Evolutionary conservation across 2,888 invertebrate genomes (phyloP).

Genomic region (Heterodera filipjevi): DNA sequence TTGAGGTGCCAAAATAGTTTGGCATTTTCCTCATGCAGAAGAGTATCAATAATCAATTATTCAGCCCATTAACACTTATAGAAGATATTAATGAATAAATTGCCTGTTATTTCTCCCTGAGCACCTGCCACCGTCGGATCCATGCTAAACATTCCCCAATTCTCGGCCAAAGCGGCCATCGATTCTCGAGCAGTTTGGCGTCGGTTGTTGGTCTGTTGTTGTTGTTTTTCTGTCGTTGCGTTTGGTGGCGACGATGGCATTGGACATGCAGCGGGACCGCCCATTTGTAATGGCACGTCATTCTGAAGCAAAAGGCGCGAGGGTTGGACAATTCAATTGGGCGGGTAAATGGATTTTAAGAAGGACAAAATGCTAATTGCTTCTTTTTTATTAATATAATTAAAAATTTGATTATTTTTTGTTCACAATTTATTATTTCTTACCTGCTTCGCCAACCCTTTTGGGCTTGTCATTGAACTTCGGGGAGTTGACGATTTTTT

Average conservation of each 20-base stretch:
- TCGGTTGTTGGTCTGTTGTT: constrained; percentile 11
- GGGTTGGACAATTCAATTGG: not conserved
- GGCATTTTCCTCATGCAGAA: not conserved
- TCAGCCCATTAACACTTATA: not conserved
- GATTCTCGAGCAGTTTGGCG: constrained; percentile 46
- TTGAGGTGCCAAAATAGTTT: not conserved
- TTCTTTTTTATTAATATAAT: not conserved
- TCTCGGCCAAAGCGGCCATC: constrained; percentile 48
- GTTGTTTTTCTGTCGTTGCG: not conserved
- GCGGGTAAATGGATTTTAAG: no score
- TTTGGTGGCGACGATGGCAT: constrained; percentile 18
- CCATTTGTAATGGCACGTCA: not conserved
- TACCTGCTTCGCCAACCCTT: constrained; percentile 1
- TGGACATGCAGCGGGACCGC: not conserved
- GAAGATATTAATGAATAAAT: not conserved
- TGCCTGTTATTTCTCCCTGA: constrained; percentile 34
- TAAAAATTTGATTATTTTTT: not conserved
- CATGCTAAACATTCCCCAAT: constrained; percentile 38
- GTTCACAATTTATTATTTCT: not conserved
- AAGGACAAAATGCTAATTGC: no score
- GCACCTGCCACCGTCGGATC: constrained; percentile 30
- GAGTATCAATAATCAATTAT: not conserved
- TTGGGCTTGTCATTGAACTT: constrained; percentile 16
- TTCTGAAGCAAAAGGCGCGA: constrained; percentile 1
- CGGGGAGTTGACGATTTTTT: constrained; percentile 24